Conservation (phyloP, 2,113 vertebrate species). For the Tragelaphus buxtoni region DNA sequence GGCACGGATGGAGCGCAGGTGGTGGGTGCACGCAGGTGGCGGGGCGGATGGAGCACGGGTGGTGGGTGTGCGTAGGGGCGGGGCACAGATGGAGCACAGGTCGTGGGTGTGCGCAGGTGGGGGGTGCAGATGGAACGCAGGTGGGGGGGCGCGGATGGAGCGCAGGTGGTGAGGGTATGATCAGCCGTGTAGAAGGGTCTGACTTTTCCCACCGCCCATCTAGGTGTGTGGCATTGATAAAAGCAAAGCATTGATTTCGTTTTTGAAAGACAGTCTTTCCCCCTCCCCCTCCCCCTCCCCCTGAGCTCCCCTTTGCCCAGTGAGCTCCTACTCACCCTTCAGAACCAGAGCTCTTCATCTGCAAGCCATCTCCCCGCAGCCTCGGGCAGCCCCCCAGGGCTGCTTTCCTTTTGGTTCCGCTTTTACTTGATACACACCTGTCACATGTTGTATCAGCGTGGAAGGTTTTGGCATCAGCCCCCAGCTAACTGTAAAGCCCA, state of each 20-base stretch:
- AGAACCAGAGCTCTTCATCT: background rate
- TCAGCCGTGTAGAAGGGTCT: accelerated
- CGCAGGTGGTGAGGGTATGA: background rate
- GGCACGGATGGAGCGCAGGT: no score
- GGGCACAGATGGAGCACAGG: no score
- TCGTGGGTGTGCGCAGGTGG: background rate
- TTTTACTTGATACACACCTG: accelerated
- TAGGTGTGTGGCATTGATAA: no score
- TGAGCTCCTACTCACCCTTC: background rate
- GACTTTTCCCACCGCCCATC: accelerated
- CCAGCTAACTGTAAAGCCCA: background rate
- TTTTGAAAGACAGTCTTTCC: background rate
- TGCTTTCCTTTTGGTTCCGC: background rate
- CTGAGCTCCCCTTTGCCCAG: background rate
- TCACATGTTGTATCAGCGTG: accelerated
- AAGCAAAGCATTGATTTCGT: background rate
- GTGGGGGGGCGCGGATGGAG: no score
- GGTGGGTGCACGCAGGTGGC: no score
- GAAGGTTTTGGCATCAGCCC: background rate
- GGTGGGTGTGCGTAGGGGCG: no score
- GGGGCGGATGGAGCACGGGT: no score
- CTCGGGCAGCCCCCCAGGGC: accelerated
- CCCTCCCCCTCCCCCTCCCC: background rate
- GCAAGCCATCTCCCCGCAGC: no score
- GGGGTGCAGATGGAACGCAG: no score